These are phyloP conservation scores for Chaunax sp. DNA, from an alignment of 2,797 vertebrate species.

Conservation along the genomic window DNA sequence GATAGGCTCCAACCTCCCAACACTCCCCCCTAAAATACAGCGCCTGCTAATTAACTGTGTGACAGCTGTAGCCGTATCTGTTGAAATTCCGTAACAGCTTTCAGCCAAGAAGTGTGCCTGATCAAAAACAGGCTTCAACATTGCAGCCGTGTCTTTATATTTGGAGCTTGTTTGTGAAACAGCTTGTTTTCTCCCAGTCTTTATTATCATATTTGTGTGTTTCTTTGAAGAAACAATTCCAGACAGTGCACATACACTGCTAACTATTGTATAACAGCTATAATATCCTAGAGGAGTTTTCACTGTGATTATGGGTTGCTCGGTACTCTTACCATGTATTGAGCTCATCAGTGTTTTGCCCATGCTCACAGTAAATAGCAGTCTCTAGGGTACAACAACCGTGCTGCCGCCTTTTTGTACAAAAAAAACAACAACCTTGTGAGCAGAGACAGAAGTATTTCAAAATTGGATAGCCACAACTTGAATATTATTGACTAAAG, in stretches of 20 bases:
- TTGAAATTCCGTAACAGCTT: constrained; percentile 6
- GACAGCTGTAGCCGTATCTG: not conserved
- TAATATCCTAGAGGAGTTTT: not conserved
- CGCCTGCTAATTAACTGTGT: not conserved
- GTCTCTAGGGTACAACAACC: constrained; percentile 13
- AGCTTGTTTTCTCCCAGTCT: not conserved
- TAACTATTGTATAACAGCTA: constrained; percentile 1
- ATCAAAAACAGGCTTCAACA: constrained; percentile 25
- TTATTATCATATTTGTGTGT: not conserved
- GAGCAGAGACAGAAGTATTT: constrained; percentile 1
- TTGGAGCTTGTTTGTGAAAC: constrained; percentile 12
- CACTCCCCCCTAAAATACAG: too few species aligned
- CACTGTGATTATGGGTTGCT: constrained; percentile 11
- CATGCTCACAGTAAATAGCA: constrained; percentile 28
- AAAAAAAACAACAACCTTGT: not conserved
- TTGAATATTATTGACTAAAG: constrained; percentile 1
- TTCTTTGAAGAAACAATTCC: constrained; percentile 10
- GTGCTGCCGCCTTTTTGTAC: constrained; percentile 1
- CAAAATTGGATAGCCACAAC: not conserved
- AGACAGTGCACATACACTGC: not conserved
- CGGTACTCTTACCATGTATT: constrained; percentile 16
- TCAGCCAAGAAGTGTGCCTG: not conserved
- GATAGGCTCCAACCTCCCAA: not conserved
- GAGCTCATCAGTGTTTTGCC: constrained; percentile 10
- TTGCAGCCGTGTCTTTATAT: constrained; percentile 9